Evolutionary conservation across 2,797 vertebrate species (phyloP).

Genomic region (Intellagama lesueurii): DNA sequence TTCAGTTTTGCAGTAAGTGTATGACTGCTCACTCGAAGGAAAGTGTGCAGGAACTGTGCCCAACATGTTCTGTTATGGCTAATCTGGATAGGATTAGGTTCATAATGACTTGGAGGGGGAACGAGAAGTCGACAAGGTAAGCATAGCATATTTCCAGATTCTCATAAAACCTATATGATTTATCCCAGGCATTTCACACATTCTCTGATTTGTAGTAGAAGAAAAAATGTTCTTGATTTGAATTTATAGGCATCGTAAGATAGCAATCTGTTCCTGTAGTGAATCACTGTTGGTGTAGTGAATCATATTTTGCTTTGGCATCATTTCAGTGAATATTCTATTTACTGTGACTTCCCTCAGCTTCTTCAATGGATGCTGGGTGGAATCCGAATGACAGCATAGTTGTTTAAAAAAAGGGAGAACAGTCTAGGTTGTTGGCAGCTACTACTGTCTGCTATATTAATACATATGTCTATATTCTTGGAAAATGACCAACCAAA

Average conservation of each 20-base stretch:
- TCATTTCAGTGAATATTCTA: slow-evolving; percentile 10
- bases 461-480: background rate
- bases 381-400: slow-evolving; percentile 24
- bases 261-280: slow-evolving; percentile 13
- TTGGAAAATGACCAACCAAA: slow-evolving; percentile 33
- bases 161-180: slow-evolving; percentile 5
- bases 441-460: background rate
- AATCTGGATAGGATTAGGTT: background rate
- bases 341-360: slow-evolving; percentile 11
- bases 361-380: slow-evolving; percentile 9
- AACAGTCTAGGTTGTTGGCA: background rate
- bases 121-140: background rate
- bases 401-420: slow-evolving; percentile 17
- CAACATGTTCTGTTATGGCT: background rate
- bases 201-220: slow-evolving; percentile 1
- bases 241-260: background rate
- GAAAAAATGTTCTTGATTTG: slow-evolving; percentile 18
- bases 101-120: background rate
- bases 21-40: too few relatives aligned
- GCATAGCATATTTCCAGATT: background rate
- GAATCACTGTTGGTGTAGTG: slow-evolving; percentile 12
- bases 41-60: too few relatives aligned
- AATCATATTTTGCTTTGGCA: slow-evolving; percentile 21
- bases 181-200: slow-evolving; percentile 9
- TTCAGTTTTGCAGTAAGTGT: too few relatives aligned